These are phyloP conservation scores for Lagria hirta DNA, from an alignment of 2,888 invertebrate species.

Conservation along the genomic window DNA sequence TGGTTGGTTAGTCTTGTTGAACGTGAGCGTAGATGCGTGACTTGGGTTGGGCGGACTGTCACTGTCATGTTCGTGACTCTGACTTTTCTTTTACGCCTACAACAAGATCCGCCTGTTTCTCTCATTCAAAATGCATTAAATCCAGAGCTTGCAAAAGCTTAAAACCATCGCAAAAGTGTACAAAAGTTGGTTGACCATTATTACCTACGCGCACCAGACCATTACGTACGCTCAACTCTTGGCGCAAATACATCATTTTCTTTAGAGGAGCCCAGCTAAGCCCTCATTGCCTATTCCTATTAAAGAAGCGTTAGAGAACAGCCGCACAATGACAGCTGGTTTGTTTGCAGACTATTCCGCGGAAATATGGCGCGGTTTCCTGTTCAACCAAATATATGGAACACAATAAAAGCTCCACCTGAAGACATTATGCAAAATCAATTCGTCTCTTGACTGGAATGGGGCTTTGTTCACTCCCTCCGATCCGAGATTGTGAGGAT, in stretches of 20 bases:
- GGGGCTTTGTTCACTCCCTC: constrained; percentile 50
- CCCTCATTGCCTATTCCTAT: too few species aligned
- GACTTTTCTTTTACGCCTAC: constrained; percentile 50
- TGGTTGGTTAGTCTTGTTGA: constrained; percentile 50
- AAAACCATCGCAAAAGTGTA: too few species aligned
- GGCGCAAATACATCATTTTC: too few species aligned
- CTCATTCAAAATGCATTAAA: too few species aligned
- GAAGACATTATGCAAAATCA: constrained; percentile 59
- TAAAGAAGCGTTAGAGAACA: constrained; percentile 50
- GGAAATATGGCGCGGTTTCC: constrained; percentile 47
- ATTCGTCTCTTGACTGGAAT: constrained; percentile 51
- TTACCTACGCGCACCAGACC: too few species aligned
- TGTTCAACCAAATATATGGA: constrained; percentile 53
- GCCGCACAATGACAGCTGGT: constrained; percentile 52
- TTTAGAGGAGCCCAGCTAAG: too few species aligned
- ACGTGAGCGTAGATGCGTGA: constrained; percentile 51
- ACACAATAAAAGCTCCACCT: constrained; percentile 56
- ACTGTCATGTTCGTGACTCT: constrained; percentile 50
- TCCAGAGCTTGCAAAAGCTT: too few species aligned
- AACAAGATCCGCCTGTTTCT: too few species aligned
- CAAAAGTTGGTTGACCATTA: too few species aligned
- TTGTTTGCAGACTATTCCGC: constrained; percentile 53
- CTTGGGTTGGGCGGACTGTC: constrained; percentile 50
- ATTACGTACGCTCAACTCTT: too few species aligned
- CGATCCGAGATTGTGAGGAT: constrained; percentile 50